These are phyloP conservation scores for Melitaea athalia DNA, from an alignment of 2,888 invertebrate genomes.

Conservation along the genomic window DNA sequence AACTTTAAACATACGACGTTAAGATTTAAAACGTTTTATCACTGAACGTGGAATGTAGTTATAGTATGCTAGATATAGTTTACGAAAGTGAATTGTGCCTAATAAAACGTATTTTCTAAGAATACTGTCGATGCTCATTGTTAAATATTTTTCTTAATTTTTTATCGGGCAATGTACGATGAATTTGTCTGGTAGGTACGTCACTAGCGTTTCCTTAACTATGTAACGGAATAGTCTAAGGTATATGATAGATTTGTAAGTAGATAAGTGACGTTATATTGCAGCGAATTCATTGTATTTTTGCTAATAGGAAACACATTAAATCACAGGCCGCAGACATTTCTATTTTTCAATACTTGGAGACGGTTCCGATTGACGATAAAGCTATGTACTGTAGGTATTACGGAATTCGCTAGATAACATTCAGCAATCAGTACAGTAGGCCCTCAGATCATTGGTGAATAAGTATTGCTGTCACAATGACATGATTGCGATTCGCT, in stretches of 20 bases:
- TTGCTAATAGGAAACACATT: neutral
- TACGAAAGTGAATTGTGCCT: constrained; percentile 77
- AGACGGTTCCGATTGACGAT: no score
- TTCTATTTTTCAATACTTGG: no score
- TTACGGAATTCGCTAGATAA: no score
- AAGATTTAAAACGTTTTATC: constrained; percentile 39
- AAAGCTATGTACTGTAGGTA: no score
- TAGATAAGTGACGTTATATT: neutral
- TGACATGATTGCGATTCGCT: no score
- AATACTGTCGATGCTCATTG: constrained; percentile 36
- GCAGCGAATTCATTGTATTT: constrained; percentile 10
- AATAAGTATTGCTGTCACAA: no score
- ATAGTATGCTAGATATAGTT: constrained; percentile 75
- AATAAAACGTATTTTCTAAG: constrained; percentile 55
- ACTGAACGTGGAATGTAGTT: constrained; percentile 55
- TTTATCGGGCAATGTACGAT: constrained; percentile 18
- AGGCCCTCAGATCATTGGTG: no score
- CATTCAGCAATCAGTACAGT: no score
- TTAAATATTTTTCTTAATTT: constrained; percentile 22
- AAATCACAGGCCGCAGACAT: no score
- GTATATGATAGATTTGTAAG: neutral
- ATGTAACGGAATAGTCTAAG: neutral
- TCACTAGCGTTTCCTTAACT: neutral
- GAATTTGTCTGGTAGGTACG: constrained; percentile 12
- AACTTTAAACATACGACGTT: constrained; percentile 14